phyloP scores from a whole-genome alignment of 1,140 invertebrate species.

The Zelostemma sp. region DNA sequence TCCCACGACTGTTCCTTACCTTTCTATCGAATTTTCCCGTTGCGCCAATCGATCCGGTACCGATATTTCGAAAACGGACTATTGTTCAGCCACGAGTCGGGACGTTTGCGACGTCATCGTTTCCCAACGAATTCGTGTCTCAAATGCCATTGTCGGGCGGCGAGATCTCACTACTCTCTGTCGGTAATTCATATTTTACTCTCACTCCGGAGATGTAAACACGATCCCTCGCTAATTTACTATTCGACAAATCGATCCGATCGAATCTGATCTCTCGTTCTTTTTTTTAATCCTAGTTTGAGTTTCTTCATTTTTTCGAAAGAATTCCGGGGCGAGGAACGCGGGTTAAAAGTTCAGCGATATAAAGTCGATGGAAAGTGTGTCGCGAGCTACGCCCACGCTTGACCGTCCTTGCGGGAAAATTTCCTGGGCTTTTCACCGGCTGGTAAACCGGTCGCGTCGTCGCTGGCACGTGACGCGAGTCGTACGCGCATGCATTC shows the following conservation, averaged over 20 bases:
- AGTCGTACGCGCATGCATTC: background rate
- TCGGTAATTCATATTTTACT: background rate
- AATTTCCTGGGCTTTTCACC: background rate
- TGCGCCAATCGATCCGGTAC: background rate
- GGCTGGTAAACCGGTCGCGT: background rate
- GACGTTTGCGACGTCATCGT: conserved; percentile 6
- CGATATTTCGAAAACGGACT: conserved; percentile 3
- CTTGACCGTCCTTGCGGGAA: background rate
- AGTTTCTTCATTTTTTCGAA: too few species aligned
- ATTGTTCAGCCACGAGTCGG: conserved; percentile 3
- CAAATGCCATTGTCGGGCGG: conserved; percentile 3
- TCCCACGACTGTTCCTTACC: conserved; percentile 2
- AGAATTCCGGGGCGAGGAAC: too few species aligned
- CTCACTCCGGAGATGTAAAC: background rate
- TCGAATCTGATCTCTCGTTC: background rate
- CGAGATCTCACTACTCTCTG: background rate
- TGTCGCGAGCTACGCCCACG: too few species aligned
- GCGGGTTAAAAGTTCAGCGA: too few species aligned
- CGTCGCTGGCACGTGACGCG: background rate
- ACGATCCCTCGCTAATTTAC: background rate
- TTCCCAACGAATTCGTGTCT: conserved; percentile 3
- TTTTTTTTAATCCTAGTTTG: too few species aligned
- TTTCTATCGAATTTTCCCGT: background rate
- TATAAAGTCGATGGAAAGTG: too few species aligned
- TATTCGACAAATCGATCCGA: background rate